Percentiles rank a stretch among this genome's conserved stretches.
Conservation (phyloP, 2,113 vertebrate species). For the Myotis yumanensis region DNA sequence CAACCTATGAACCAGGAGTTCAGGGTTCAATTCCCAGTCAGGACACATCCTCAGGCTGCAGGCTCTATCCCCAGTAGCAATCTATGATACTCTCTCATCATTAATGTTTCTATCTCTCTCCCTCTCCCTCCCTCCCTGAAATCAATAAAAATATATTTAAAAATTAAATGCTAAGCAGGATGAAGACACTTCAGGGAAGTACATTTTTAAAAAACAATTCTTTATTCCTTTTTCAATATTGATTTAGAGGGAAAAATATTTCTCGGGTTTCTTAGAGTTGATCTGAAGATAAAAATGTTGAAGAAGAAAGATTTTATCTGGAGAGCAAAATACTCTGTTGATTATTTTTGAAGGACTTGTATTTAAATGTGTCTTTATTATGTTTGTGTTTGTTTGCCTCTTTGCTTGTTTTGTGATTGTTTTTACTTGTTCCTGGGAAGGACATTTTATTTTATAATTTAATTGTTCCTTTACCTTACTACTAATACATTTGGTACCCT, state of each 20-base stretch:
- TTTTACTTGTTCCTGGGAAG: slow-evolving; percentile 22
- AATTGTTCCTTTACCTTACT: background rate
- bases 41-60: background rate
- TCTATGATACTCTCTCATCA: background rate
- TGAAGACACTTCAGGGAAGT: background rate
- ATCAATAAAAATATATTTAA: background rate
- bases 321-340: slow-evolving; percentile 19
- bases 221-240: slow-evolving; percentile 17
- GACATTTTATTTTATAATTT: slow-evolving; percentile 3
- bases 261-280: background rate
- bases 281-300: background rate
- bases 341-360: slow-evolving; percentile 32
- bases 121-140: background rate
- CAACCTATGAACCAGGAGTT: background rate
- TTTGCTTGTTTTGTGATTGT: slow-evolving; percentile 24
- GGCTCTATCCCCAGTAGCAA: too few relatives aligned
- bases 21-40: background rate
- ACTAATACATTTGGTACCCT: background rate
- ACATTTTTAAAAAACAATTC: background rate
- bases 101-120: background rate
- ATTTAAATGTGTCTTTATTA: background rate
- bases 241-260: background rate
- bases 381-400: slow-evolving; percentile 26
- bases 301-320: slow-evolving; percentile 4
- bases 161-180: background rate